Percentiles rank a stretch among this genome's conserved stretches.
Evolutionary conservation across 2,888 invertebrate genomes (phyloP).

Genomic region (Melieria crassipennis): DNA sequence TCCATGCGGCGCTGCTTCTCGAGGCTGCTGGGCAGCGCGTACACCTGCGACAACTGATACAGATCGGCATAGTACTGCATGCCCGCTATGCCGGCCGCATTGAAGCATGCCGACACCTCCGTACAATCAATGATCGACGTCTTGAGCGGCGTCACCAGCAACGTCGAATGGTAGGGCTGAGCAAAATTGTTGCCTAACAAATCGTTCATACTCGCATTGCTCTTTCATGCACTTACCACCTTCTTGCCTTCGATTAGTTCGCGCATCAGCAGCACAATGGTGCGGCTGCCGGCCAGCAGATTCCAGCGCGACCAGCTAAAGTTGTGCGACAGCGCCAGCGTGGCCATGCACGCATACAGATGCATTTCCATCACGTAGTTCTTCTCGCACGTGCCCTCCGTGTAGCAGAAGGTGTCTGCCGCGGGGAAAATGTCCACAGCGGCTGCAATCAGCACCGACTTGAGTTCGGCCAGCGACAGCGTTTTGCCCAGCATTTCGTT

Average conservation of each 20-base stretch:
- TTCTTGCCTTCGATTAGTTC: constrained; percentile 64
- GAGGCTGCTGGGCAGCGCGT: constrained; percentile 62
- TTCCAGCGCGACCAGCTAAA: constrained; percentile 86
- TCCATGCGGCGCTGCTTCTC: constrained; percentile 60
- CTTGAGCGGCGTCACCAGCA: constrained; percentile 75
- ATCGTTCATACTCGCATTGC: no score
- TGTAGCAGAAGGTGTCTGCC: constrained; percentile 77
- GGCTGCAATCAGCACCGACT: constrained; percentile 67
- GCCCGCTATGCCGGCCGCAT: constrained; percentile 64
- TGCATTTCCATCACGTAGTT: constrained; percentile 80
- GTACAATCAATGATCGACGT: constrained; percentile 77
- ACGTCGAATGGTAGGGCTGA: constrained; percentile 63
- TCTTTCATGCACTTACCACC: constrained; percentile 48
- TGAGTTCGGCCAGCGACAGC: constrained; percentile 56
- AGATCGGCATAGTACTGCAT: constrained; percentile 77
- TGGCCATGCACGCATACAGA: constrained; percentile 81
- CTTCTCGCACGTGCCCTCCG: constrained; percentile 75
- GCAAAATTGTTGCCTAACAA: neutral
- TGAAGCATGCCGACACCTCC: constrained; percentile 79
- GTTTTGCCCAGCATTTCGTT: constrained; percentile 62
- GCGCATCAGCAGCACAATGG: constrained; percentile 61
- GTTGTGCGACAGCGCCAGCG: constrained; percentile 76
- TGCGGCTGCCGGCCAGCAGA: constrained; percentile 67
- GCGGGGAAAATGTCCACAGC: constrained; percentile 87
- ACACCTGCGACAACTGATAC: constrained; percentile 74